These are phyloP conservation scores for Branchinecta lindahli DNA, from an alignment of 1,140 invertebrate species.

Conservation along the genomic window DNA sequence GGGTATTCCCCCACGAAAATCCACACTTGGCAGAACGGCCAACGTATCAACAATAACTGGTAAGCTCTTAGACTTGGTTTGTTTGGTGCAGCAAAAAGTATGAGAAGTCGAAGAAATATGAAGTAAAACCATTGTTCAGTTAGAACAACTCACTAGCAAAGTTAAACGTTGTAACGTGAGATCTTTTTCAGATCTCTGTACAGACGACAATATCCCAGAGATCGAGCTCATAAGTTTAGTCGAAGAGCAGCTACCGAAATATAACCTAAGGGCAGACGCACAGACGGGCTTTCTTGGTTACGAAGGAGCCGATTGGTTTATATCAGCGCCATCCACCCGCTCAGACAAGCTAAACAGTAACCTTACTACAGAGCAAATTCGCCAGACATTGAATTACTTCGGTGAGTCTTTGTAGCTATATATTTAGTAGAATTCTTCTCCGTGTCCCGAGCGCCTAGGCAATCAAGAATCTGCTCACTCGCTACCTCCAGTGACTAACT, in stretches of 20 bases:
- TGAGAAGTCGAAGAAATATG: no score
- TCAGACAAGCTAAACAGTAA: slow-evolving; percentile 51
- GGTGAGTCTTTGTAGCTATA: slow-evolving; percentile 49
- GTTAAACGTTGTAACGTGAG: neutral
- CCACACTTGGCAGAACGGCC: no score
- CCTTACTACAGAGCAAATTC: slow-evolving; percentile 80
- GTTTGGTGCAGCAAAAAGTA: no score
- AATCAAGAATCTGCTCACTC: no score
- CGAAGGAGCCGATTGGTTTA: slow-evolving; percentile 86
- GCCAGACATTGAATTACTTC: slow-evolving; percentile 92
- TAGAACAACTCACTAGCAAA: no score
- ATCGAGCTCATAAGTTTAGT: slow-evolving; percentile 87
- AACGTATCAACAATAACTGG: no score
- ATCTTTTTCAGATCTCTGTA: slow-evolving; percentile 59
- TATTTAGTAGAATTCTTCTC: neutral
- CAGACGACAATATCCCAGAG: slow-evolving; percentile 65
- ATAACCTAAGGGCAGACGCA: slow-evolving; percentile 79
- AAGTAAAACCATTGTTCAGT: no score
- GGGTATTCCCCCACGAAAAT: no score
- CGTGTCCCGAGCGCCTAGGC: no score
- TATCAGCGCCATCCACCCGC: slow-evolving; percentile 54
- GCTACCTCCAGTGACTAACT: no score
- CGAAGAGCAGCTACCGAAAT: slow-evolving; percentile 87
- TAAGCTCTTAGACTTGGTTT: no score
- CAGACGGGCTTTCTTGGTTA: slow-evolving; percentile 81